phyloP scores from a whole-genome alignment of 2,888 invertebrate species.

The Eupithecia centaureata region DNA sequence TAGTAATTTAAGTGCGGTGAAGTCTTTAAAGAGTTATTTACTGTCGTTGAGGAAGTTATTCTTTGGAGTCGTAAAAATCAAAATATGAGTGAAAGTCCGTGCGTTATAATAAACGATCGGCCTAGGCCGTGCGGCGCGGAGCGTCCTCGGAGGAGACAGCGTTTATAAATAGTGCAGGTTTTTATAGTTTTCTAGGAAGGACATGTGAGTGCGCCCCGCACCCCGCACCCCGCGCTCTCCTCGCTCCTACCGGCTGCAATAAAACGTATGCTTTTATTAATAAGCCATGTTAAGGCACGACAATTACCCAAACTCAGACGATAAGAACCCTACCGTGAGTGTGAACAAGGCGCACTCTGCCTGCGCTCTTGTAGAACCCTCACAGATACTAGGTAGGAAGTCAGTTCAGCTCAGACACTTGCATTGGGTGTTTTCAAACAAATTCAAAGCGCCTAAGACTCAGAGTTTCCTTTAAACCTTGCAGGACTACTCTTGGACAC shows the following conservation, averaged over 20 bases:
- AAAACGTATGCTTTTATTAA: slow-evolving; percentile 5
- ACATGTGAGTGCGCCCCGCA: no score
- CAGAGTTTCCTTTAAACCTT: no score
- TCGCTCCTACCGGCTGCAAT: background rate
- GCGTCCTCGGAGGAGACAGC: no score
- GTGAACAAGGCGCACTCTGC: no score
- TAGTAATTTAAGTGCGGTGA: slow-evolving; percentile 14
- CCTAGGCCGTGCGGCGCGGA: slow-evolving; percentile 44
- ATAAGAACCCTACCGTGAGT: no score
- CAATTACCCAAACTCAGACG: no score
- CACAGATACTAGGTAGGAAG: no score
- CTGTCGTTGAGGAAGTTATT: slow-evolving; percentile 19
- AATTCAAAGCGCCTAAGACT: no score
- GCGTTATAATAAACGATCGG: slow-evolving; percentile 50
- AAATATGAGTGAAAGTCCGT: slow-evolving; percentile 50
- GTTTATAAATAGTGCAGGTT: slow-evolving; percentile 63
- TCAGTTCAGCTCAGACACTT: no score
- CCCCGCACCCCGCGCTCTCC: background rate
- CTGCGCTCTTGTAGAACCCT: no score
- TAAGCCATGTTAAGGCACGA: slow-evolving; percentile 13
- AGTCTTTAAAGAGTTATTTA: slow-evolving; percentile 22
- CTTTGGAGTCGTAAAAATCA: slow-evolving; percentile 40
- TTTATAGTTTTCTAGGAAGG: slow-evolving; percentile 73
- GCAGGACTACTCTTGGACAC: no score
- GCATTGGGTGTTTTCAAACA: no score